Conservation (phyloP, 2,113 vertebrate species). For the Emydocephalus ijimae region DNA sequence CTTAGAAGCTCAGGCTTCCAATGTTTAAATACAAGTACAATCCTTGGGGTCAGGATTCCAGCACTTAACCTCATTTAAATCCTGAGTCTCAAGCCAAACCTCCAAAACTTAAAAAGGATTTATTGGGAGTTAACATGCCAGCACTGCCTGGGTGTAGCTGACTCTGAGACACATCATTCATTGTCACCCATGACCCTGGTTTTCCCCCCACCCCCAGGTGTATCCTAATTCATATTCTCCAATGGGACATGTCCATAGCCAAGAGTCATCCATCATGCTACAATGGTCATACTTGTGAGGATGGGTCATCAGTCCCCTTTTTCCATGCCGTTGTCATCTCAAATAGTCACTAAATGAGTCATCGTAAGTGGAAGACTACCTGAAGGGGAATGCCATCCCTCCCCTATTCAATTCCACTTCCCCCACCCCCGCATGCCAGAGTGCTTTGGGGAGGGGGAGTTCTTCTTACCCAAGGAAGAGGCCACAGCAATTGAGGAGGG, state of each 20-base stretch:
- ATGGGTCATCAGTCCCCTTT: neutral
- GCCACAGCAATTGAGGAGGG: neutral
- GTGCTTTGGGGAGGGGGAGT: neutral
- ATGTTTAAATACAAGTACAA: neutral
- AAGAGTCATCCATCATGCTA: neutral
- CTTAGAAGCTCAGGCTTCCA: neutral
- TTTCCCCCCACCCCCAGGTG: too few relatives aligned
- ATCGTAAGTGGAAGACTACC: neutral
- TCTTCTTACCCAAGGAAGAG: neutral
- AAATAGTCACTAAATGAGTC: neutral
- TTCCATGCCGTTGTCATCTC: neutral
- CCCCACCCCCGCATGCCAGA: too few relatives aligned
- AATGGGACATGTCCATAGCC: too few relatives aligned
- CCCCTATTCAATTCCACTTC: neutral
- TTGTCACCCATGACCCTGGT: too few relatives aligned
- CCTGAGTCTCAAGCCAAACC: too few relatives aligned
- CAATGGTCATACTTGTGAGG: neutral
- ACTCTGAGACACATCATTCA: too few relatives aligned
- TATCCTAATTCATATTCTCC: too few relatives aligned
- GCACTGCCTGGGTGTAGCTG: too few relatives aligned
- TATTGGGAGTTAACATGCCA: too few relatives aligned
- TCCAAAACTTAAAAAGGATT: too few relatives aligned
- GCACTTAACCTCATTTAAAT: too few relatives aligned
- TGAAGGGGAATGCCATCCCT: neutral
- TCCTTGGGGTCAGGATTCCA: too few relatives aligned